Evolutionary conservation across 2,113 vertebrate species (phyloP).

Genomic region (Podocnemis expansa): DNA sequence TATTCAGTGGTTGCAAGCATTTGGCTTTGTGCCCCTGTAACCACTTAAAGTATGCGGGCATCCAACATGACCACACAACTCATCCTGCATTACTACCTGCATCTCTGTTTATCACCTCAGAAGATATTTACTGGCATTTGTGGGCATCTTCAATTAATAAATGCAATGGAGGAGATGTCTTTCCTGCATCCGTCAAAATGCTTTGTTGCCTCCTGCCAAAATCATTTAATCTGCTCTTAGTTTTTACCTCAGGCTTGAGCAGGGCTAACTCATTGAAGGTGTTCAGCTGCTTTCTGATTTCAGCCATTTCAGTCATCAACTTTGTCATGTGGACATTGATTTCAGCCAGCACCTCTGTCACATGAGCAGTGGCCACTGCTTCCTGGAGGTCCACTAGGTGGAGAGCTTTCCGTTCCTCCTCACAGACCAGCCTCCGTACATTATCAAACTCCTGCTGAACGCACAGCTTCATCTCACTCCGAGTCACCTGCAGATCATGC

Average conservation of each 20-base stretch:
- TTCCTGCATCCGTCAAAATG: neutral
- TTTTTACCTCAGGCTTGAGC: conserved; percentile 71
- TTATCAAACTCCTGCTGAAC: conserved; percentile 86
- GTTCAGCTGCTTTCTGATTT: conserved; percentile 83
- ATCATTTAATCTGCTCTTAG: neutral
- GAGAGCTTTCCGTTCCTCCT: conserved; percentile 83
- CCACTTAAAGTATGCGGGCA: neutral
- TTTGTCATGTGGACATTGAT: conserved; percentile 80
- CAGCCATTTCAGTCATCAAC: conserved; percentile 86
- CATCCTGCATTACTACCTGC: neutral
- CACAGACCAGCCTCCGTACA: conserved; percentile 79
- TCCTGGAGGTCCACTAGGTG: conserved; percentile 84
- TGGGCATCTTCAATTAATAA: neutral
- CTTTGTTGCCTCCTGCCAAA: neutral
- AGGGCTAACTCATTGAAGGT: conserved; percentile 80
- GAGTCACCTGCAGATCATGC: conserved; percentile 44
- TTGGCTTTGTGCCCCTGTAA: neutral
- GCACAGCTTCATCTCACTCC: conserved; percentile 79
- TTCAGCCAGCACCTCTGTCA: conserved; percentile 84
- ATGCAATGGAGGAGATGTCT: neutral
- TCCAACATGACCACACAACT: neutral
- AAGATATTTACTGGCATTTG: neutral
- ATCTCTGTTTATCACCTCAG: neutral
- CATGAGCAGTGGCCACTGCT: conserved; percentile 83
- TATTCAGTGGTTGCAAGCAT: neutral